Evolutionary conservation across 2,888 invertebrate species (phyloP), one percentile per base, ranked within the genome.

Genomic region (Drosophila monieri): DNA sequence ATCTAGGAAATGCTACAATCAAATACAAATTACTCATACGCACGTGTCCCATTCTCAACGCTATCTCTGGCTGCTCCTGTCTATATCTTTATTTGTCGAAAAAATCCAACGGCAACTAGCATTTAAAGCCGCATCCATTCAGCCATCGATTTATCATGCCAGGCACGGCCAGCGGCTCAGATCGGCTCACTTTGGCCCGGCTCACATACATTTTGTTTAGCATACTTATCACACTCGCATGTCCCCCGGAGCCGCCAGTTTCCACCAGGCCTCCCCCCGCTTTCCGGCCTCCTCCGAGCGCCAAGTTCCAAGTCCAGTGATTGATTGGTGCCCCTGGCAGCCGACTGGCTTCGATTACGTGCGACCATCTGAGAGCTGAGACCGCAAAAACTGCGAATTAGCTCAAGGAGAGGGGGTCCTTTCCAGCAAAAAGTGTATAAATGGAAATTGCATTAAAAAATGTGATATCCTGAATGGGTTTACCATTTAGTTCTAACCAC

Each of bases 21-120:
- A 84, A 78, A 84, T 74, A 73, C 77, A 86, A 81, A 81, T 81
- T 81, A 81, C 76, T 72, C 57, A 84, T 67, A 80, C 80, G 85
- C 73, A 86, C 80, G 86, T 84, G 86, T 78, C 62, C 48, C 48
- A 53, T 60, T 43, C 49, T 47, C 39, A 44, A 35, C 39, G 35
- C 32, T 18, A 41, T n/a, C 46, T 30, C 4, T 23, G 9, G 1
- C 15, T 3, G 6, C 3, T 1, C 4, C 15, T n/a, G 25, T 66
- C 66, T 47, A 14, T 18, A 41, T 66, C 54, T 66, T 54, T 55
- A 65, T 43, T 54, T 47, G 55, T 41, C 41, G 9, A 12, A 15
- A 30, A 30, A 47, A 61, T 37, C 46, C 47, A 55, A 35, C 10
- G 35, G 48, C 21, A 64, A 69, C 72, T 71, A 70, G 52, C 72